Percentiles rank a stretch among this genome's conserved stretches.
phyloP scores from a whole-genome alignment of 2,113 vertebrate species.

The Pelodiscus sinensis region DNA sequence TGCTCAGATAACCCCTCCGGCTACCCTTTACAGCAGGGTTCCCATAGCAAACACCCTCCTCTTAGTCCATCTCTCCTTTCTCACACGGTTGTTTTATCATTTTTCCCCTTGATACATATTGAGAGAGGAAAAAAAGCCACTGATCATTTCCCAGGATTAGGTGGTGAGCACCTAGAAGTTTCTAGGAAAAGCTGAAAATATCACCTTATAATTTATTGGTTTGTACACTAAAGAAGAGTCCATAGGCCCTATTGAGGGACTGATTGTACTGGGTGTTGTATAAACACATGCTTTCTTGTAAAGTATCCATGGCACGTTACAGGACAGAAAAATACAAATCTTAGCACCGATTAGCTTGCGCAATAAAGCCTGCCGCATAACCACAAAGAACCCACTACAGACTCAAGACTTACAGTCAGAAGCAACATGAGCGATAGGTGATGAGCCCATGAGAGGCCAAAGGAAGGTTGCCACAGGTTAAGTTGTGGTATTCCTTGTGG shows the following conservation, averaged over 20 bases:
- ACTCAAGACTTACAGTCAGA: too few relatives aligned
- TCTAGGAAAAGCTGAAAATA: not conserved
- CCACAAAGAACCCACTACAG: too few relatives aligned
- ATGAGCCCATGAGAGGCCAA: not conserved
- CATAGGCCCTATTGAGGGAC: not conserved
- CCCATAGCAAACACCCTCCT: not conserved
- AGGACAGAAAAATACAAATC: not conserved
- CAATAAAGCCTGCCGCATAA: not conserved
- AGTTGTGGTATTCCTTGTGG: not conserved
- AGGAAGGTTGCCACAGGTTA: not conserved
- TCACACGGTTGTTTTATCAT: not conserved
- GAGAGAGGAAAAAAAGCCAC: rapidly evolving
- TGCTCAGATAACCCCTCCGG: not conserved
- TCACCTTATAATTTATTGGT: not conserved
- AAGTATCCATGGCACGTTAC: not conserved
- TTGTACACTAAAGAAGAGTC: not conserved
- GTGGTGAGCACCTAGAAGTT: not conserved
- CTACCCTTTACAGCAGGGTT: not conserved
- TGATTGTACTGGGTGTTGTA: not conserved
- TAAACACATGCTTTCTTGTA: not conserved
- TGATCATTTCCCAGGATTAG: not conserved
- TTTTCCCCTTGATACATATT: not conserved
- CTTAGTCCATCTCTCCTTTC: not conserved
- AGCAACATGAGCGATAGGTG: not conserved
- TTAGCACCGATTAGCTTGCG: not conserved